Evolutionary conservation across 2,888 invertebrate genomes (phyloP), one percentile per base, ranked within the genome.

Genomic region (Stenchaetothrips biformis): DNA sequence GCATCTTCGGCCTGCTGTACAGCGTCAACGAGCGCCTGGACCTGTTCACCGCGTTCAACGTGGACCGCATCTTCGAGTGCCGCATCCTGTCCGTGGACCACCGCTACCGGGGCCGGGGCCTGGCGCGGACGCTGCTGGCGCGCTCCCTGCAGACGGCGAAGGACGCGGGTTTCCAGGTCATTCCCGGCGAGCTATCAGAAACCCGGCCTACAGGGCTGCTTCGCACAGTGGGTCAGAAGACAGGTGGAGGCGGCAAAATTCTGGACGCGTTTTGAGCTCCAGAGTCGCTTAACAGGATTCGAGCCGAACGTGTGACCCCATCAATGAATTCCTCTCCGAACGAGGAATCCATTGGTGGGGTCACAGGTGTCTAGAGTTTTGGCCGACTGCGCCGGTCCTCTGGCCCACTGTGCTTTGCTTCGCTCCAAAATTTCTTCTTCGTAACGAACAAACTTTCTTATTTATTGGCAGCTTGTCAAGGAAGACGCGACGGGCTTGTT

Each of bases 401-500:
- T 79, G n/a, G 48, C 79, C 79, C n/a, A 16, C n/a, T 27, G n/a
- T 16, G 48, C 18, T 78, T 27, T 18, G 21, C 7, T 37, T 80
- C 25, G 16, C 67, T 7, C 7, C 25, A 79, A 27, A 80, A 9
- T 18, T 79, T 49, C 27, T 6, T 25, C 78, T 53, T 48, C 2
- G 2, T 48, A 1, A 67, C 67, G 2, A n/a, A 2, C 21, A 2
- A 21, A n/a, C 7, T 74, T 78, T 53, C 27, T 74, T 48, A 25
- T 78, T 82, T 82, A 83, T 82, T 81, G 77, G 80, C 88, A 94
- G 92, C 85, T 95, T 47, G 90, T 95, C 84, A 95, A 94, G 87
- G 92, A 92, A 25, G 95, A 95, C 85, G 94, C 95, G 0, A 95
- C 95, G 0, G 94, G 95, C 27, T 89, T 91, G 2, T 95, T 90